Evolutionary conservation across 2,888 invertebrate genomes (phyloP).

Genomic region (Noctuana brunneofusca): DNA sequence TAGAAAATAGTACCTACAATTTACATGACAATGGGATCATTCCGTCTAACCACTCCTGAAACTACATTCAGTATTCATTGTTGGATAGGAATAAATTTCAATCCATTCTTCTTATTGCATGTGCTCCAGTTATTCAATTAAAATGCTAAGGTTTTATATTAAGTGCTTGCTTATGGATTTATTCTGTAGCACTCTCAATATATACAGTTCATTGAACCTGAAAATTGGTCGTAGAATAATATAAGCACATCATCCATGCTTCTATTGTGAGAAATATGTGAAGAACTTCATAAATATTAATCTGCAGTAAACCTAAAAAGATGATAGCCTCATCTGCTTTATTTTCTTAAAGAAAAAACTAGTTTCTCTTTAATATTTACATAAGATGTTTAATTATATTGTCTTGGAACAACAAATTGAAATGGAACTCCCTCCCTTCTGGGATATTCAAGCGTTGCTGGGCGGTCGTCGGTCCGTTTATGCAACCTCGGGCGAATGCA

Average conservation of each 20-base stretch:
- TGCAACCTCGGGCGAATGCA: conserved; percentile 60
- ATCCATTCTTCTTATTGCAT: conserved; percentile 27
- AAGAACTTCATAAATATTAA: neutral
- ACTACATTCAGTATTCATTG: conserved; percentile 40
- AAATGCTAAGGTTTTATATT: conserved; percentile 10
- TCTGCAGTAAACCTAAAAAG: too few species aligned
- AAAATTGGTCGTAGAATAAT: conserved; percentile 8
- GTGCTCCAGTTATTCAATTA: conserved; percentile 12
- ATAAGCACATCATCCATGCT: neutral
- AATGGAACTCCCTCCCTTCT: conserved; percentile 43
- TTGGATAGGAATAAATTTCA: conserved; percentile 42
- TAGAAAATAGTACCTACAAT: conserved; percentile 18
- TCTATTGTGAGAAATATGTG: neutral
- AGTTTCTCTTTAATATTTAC: neutral
- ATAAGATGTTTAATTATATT: neutral
- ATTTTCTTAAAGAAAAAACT: neutral
- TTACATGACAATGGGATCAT: conserved; percentile 36
- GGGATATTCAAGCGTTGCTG: conserved; percentile 47
- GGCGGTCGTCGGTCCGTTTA: conserved; percentile 64
- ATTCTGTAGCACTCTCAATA: conserved; percentile 9
- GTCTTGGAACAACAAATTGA: conserved; percentile 12
- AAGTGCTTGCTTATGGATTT: conserved; percentile 13
- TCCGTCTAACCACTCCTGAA: neutral
- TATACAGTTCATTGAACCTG: conserved; percentile 18
- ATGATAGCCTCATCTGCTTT: neutral